Evolutionary conservation across 2,888 invertebrate genomes (phyloP).

Genomic region (Drosophila atripex): DNA sequence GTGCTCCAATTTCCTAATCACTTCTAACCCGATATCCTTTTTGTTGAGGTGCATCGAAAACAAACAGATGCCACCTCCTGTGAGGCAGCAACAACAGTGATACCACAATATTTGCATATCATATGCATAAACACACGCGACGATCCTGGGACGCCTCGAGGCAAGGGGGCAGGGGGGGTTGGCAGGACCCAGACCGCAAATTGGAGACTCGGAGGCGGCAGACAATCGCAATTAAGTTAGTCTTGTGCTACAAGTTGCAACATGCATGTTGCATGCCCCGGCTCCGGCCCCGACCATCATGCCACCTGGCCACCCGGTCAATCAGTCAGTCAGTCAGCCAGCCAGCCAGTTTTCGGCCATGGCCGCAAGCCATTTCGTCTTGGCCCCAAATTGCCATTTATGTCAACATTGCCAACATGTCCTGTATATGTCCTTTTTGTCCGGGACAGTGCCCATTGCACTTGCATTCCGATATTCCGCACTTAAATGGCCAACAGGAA

Average conservation of each 20-base stretch:
- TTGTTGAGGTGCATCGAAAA: constrained; percentile 3
- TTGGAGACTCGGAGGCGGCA: constrained; percentile 43
- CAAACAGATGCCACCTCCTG: constrained; percentile 40
- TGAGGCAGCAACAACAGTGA: constrained; percentile 57
- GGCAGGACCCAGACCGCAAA: constrained; percentile 47
- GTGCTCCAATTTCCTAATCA: too few relatives aligned
- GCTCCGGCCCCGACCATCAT: too few relatives aligned
- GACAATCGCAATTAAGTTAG: constrained; percentile 75
- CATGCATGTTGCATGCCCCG: constrained; percentile 18
- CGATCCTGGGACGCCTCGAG: too few relatives aligned
- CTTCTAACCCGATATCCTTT: not conserved
- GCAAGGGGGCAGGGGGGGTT: too few relatives aligned
- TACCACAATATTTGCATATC: constrained; percentile 78
- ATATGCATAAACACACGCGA: constrained; percentile 77
- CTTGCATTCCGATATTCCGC: not conserved
- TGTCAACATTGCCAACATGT: constrained; percentile 42
- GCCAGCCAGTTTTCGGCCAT: too few relatives aligned
- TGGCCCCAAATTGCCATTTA: constrained; percentile 33
- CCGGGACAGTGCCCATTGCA: not conserved
- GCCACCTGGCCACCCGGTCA: constrained; percentile 67
- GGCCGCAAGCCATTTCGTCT: constrained; percentile 26
- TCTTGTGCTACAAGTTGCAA: constrained; percentile 41
- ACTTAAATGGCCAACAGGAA: not conserved
- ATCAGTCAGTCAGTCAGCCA: constrained; percentile 70
- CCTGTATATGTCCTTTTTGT: constrained; percentile 11